Base-by-base conservation (phyloP, 2,888 invertebrate species). In the Acrobasis consociella region DNA sequence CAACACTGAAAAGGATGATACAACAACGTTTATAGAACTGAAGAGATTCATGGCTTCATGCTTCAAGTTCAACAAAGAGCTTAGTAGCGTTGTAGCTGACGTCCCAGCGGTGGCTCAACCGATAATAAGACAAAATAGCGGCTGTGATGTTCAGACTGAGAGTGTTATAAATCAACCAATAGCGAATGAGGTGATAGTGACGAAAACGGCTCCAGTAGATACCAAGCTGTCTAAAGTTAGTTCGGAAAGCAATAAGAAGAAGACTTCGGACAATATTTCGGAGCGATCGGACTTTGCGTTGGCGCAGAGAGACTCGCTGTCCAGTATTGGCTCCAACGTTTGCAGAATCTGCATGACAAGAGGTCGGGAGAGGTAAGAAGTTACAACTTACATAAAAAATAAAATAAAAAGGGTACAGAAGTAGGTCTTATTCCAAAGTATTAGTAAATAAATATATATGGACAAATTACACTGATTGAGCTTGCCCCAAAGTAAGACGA, bases 301-400 rank as follows among this genome's bases (percentile, higher is more conserved):
- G 11, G 74, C 83, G 13, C 83, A 81, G 62, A 85, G 87, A 67
- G 89, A 90, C 69, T 92, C 92, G 0, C 73, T 93, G 9, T 92
- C 92, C 49, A 93, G 94, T 72, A 93, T 94, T 70, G 93, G 93
- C 56, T 94, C 94, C 50, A 93, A 91, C 76, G 93, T 94, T 73
- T 95, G 95, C 82, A 93, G 95, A 71, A 95, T 95, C 77, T 95
- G 95, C 87, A 93, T 93, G 92, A 91, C 91, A 2, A 80, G 87
- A 64, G 92, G 92, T 62, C 78, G 85, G 52, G 91, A 91, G 73
- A 89, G 91, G 91, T 89, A 64, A 68, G 76, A 22, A 60, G 62
- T 62, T 59, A 49, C 50, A 59, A 55, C 39, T 31, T 31, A 31
- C 31, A 31, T 31, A 31, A 5, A 2, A 5, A 31, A 13, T 10